Conservation (phyloP, 2,113 vertebrate genomes). For the Coptodon rendalli region DNA sequence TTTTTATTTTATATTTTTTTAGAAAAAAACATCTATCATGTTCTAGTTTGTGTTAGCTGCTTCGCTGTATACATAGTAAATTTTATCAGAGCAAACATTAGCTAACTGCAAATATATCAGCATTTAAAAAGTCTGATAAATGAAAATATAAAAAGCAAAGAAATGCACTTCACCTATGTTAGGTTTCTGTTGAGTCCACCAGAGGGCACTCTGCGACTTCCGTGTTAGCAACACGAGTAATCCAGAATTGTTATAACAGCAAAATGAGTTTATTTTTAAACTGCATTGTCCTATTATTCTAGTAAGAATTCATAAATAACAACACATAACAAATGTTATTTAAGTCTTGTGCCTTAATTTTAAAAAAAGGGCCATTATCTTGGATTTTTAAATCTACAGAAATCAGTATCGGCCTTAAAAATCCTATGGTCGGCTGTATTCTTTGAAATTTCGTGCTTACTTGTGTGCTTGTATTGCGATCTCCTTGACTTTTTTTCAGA, state of each 20-base stretch:
- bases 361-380: accelerated
- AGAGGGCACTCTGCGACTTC: not conserved
- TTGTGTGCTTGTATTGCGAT: not conserved
- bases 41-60: not conserved
- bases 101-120: not conserved
- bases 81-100: not conserved
- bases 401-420: not conserved
- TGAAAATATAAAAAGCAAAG: not conserved
- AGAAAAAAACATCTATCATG: not conserved
- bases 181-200: not conserved
- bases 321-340: not conserved
- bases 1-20: not conserved
- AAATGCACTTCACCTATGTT: accelerated
- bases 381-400: not conserved
- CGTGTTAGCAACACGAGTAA: not conserved
- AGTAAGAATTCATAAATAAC: not conserved
- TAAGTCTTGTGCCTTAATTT: not conserved
- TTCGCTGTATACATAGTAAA: not conserved
- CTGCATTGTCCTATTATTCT: not conserved
- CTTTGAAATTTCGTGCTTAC: not conserved
- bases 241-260: not conserved
- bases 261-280: not conserved
- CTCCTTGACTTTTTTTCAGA: not conserved
- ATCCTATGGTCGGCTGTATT: not conserved
- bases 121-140: not conserved